Conservation (phyloP, 2,888 invertebrate genomes). For the Tenodera sinensis region DNA sequence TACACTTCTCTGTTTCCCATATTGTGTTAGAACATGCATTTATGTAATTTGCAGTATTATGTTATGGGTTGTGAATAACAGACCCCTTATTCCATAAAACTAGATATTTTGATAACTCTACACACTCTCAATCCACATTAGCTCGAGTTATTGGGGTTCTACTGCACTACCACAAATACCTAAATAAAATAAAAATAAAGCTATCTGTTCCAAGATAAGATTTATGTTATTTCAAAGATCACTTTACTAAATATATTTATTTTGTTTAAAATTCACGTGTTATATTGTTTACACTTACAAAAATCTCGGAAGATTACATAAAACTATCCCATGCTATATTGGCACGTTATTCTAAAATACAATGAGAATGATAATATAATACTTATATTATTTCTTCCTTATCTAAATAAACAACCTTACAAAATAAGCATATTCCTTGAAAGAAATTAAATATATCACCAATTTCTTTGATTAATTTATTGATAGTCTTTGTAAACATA, state of each 20-base stretch:
- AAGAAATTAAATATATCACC: not conserved
- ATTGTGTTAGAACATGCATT: no score
- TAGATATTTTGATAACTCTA: no score
- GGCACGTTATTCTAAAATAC: constrained; percentile 7
- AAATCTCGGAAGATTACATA: not conserved
- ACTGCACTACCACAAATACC: no score
- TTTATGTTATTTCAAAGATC: not conserved
- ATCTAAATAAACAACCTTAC: not conserved
- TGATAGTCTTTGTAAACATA: not conserved
- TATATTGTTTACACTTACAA: not conserved
- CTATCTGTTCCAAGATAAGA: no score
- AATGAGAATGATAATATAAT: not conserved
- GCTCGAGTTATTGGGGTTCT: no score
- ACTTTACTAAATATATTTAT: constrained; percentile 5
- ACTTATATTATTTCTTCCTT: not conserved
- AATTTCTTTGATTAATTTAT: not conserved
- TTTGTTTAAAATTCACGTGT: not conserved
- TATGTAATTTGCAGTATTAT: no score
- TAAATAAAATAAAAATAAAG: no score
- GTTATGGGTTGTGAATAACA: no score
- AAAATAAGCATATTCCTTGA: not conserved
- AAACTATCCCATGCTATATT: not conserved
- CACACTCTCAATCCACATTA: no score
- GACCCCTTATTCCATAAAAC: no score
- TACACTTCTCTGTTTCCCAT: no score